Base-by-base conservation (phyloP, 2,888 invertebrate species). In the Baronia brevicornis region DNA sequence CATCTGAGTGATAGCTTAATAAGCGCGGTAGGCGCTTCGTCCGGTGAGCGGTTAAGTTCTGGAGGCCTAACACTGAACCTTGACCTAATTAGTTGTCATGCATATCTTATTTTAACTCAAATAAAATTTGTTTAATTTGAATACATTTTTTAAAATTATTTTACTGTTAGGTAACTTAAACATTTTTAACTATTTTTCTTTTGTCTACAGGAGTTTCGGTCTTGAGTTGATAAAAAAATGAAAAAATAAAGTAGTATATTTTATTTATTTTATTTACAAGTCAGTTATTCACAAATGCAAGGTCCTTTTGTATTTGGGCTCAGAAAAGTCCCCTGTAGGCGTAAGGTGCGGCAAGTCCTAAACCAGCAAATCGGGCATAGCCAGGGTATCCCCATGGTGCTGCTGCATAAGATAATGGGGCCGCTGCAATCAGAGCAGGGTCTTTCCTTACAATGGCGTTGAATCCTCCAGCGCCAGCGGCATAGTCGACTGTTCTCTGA, bases 401-500 rank as follows among this genome's bases (percentile, higher is more conserved):
- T 2, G 65, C 49, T 9, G 63, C 52, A 13, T 61, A 47, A 9
- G 50, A 46, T 18, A 61, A 44, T 9, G 52, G 47, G 14, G 63
- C 46, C 18, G 68, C 52, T 33, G 57, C 54, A 34, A 71, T 51
- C 28, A 68, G 44, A 2, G 64, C 75, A 2, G 86, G 85, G 64
- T 84, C 85, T 37, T 84, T 84, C 49, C 79, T 71, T 3, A 87
- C 87, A 26, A 85, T 53, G 18, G 87, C 87, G 65, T 87, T 87
- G 72, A 87, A 87, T 5, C 87, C 87, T 28, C 65, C 55, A 4
- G 74, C 73, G 21, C 84, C 86, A 14, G 87, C 86, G n/a, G 84
- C 75, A 58, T 87, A 87, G 62, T 87, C 85, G 0, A 87, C 87
- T 6, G 75, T 86, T 33, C 87, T 74, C 32, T 71, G 67, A 18